Evolutionary conservation across 2,797 vertebrate species (phyloP).

Genomic region (Pterois miles): DNA sequence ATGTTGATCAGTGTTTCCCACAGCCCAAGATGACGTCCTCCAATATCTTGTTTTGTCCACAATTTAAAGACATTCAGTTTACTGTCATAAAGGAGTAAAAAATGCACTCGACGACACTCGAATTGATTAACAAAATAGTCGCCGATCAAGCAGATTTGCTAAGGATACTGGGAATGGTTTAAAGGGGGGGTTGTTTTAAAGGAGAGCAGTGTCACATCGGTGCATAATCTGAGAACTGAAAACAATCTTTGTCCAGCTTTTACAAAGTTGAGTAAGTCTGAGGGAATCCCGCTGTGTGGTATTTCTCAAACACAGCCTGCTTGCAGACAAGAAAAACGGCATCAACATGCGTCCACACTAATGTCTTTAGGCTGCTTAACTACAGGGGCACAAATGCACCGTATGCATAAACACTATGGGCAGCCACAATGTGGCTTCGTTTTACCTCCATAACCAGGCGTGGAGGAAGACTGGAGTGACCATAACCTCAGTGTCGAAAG

Average conservation of each 20-base stretch:
- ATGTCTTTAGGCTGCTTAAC: constrained; percentile 29
- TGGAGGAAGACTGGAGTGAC: constrained; percentile 70
- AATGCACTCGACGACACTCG: too few relatives aligned
- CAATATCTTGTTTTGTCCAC: too few relatives aligned
- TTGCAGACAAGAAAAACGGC: neutral
- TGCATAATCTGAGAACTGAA: neutral
- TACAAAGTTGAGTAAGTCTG: neutral
- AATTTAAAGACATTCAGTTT: too few relatives aligned
- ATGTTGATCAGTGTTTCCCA: too few relatives aligned
- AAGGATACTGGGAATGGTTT: neutral
- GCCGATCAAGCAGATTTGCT: neutral
- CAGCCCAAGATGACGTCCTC: accelerated
- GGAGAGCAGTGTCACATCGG: neutral
- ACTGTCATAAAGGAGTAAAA: too few relatives aligned
- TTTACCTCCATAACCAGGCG: constrained; percentile 67
- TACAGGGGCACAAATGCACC: constrained; percentile 34
- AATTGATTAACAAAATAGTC: too few relatives aligned
- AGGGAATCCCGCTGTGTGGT: constrained; percentile 15
- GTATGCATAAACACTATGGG: constrained; percentile 55
- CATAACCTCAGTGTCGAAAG: constrained; percentile 75
- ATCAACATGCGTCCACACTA: constrained; percentile 37
- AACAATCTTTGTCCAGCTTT: constrained; percentile 6
- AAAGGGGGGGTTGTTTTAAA: neutral
- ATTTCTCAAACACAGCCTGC: constrained; percentile 12
- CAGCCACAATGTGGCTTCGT: constrained; percentile 72